Base-by-base conservation (phyloP, 2,888 invertebrate species). In the Andrena fulva region DNA sequence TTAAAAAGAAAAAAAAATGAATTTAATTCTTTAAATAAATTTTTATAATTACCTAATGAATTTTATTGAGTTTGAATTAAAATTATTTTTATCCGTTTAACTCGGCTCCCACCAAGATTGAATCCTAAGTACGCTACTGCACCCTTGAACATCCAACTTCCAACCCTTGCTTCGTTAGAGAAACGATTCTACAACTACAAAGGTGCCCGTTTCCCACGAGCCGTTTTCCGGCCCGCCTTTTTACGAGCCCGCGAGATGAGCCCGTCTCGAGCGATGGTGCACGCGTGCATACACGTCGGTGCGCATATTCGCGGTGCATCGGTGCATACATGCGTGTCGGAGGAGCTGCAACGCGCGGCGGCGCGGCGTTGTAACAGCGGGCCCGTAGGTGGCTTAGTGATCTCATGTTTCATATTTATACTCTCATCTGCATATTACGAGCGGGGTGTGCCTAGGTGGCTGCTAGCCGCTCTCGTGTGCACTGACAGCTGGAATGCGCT, bases 341-440 rank as follows among this genome's bases (percentile, higher is more conserved):
- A 84, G 77, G 80, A 82, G 83, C 82, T 76, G 79, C 72, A 78
- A 71, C 79, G 67, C 67, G 59, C 68, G 71, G 76, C 73, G 60
- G 76, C 69, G 54, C 20, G 69, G 66, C 71, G 66, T 62, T 74
- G 67, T 50, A 78, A 82, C 72, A 62, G 78, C 60, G 68, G 69
- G 56, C 71, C 82, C 85, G 91, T 92, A 91, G 90, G 90, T 92
- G 92, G 90, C 86, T 82, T 74, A 82, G 80, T 90, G 90, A 91
- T 91, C 91, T 92, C 90, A 83, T 89, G 89, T 91, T 91, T 91
- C 91, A 90, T 90, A 92, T 92, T 92, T 92, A 91, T 91, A 88
- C 82, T 91, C 90, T 89, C 89, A 91, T 92, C 91, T 91, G 89
- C 91, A 91, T 92, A 90, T 91, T 90, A 91, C 88, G 89, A 91